Evolutionary conservation across 2,888 invertebrate genomes (phyloP), one percentile per base, ranked within the genome.

Genomic region (Callimorpha dominula): DNA sequence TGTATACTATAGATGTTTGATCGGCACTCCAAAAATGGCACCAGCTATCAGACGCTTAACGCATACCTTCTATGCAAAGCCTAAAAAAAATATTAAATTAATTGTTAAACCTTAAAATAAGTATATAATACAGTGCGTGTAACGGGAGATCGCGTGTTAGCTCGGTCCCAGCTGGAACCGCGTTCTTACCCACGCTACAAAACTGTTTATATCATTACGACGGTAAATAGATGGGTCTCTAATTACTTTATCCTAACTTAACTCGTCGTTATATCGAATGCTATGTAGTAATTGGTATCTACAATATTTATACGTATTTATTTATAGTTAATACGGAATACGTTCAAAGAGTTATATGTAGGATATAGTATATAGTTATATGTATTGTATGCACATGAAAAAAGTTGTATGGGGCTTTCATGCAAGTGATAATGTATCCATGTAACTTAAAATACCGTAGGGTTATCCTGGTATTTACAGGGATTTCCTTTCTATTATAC

Each of bases 121-220:
- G 80, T 74, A 70, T 77, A 66, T 63, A 82, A 81, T 50, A 12
- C 71, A 43, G 6, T 46, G 15, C 40, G 67, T 66, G 71, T 72
- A 87, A 78, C 71, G 77, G 46, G 72, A 87, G 70, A 71, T 68
- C 68, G 67, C 71, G 72, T 79, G 78, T 82, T 78, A 83, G 81
- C 78, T 78, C 84, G 80, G 77, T 73, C 81, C 74, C 86, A 82
- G 86, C 78, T 84, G 83, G 86, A 82, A 80, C 65, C 74, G 73
- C 78, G 83, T 79, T 81, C 79, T 80, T 82, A 85, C 84, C 85
- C 85, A 85, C 83, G 84, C 84, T 81, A 83, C 75, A 75, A 74
- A 78, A 81, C 81, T 81, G 76, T 82, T 81, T 83, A 78, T 84
- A 79, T 78, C 77, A 84, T 82, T 78, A 84, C 70, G 77, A 78